These are phyloP conservation scores for Kryphioiulus occultus DNA, from an alignment of 2,888 invertebrate species.

Conservation along the genomic window DNA sequence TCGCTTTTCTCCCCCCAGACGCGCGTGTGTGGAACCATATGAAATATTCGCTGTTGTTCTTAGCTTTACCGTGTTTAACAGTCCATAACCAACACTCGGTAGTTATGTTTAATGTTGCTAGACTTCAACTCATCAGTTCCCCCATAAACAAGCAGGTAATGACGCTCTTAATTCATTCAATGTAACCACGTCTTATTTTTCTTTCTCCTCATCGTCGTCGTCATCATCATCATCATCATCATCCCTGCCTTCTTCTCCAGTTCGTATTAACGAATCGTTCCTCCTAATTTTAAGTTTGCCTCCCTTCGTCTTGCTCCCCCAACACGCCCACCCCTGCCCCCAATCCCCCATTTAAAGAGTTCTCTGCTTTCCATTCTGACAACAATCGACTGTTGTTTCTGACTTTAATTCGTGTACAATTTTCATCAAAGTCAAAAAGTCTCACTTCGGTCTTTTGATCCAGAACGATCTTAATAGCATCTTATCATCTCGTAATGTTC, in stretches of 20 bases:
- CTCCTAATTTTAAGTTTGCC: neutral
- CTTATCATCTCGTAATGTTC: slow-evolving; percentile 1
- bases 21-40: slow-evolving; percentile 28
- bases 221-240: slow-evolving; percentile 27
- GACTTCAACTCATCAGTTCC: slow-evolving; percentile 51
- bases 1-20: neutral
- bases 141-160: slow-evolving; percentile 51
- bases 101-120: slow-evolving; percentile 52
- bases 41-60: slow-evolving; percentile 45
- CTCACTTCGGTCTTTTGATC: slow-evolving; percentile 34
- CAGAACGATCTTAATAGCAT: slow-evolving; percentile 42
- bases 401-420: slow-evolving; percentile 42
- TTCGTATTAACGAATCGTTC: slow-evolving; percentile 17
- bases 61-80: slow-evolving; percentile 50
- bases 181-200: slow-evolving; percentile 44
- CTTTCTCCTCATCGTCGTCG: slow-evolving; percentile 11
- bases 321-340: neutral
- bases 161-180: slow-evolving; percentile 50
- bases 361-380: slow-evolving; percentile 35
- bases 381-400: slow-evolving; percentile 44
- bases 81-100: slow-evolving; percentile 50
- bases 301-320: slow-evolving; percentile 40
- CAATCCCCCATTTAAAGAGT: slow-evolving; percentile 41
- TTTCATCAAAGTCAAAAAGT: slow-evolving; percentile 44
- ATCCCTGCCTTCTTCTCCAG: neutral